Conservation (phyloP, 2,113 vertebrate genomes). For the Aleadryas rufinucha region DNA sequence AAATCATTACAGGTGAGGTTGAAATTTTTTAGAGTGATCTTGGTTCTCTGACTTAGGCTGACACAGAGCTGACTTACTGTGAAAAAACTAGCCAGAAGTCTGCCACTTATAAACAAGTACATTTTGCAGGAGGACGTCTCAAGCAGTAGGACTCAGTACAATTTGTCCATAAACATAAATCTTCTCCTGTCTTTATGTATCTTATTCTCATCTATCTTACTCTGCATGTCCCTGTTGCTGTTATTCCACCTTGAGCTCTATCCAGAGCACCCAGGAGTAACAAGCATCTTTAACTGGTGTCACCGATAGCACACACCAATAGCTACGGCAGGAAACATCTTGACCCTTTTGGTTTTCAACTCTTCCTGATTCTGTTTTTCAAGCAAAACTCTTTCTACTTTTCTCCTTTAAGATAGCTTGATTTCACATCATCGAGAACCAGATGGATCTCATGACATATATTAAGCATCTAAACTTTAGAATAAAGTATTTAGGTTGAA, state of each 20-base stretch:
- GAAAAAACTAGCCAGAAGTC: neutral
- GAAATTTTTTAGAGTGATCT: neutral
- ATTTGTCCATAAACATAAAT: neutral
- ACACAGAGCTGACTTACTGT: neutral
- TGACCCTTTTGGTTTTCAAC: neutral
- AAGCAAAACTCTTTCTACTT: neutral
- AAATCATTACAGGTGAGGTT: neutral
- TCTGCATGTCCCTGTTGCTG: neutral
- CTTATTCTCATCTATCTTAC: neutral
- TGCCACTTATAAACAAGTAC: neutral
- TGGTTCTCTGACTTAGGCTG: neutral
- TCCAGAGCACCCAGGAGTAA: neutral
- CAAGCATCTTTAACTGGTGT: neutral
- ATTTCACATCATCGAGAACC: neutral
- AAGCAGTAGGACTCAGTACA: neutral
- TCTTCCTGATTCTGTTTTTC: neutral
- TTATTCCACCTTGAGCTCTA: neutral
- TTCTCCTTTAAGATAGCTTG: neutral
- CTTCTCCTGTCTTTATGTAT: neutral
- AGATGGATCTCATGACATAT: neutral
- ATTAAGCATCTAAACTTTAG: neutral
- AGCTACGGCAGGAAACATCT: neutral
- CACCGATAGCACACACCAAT: neutral
- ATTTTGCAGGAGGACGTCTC: neutral
- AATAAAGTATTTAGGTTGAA: neutral